Percentiles rank a stretch among this genome's conserved stretches.
Conservation (phyloP, 2,113 vertebrate species). For the Verasper variegatus region DNA sequence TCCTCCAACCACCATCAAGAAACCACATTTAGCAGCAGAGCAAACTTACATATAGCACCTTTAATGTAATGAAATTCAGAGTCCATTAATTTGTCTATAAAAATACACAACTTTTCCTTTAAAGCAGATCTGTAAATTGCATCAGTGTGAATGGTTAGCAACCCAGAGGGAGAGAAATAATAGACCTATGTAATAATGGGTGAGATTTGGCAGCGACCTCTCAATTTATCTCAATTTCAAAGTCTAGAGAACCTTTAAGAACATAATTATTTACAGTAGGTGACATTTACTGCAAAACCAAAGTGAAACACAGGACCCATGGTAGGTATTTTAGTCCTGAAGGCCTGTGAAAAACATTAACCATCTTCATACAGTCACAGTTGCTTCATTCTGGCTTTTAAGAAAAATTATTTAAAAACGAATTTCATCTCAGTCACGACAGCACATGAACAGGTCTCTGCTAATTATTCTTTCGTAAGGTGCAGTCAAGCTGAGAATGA, state of each 20-base stretch:
- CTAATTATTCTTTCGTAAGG: conserved; percentile 17
- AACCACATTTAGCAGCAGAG: not conserved
- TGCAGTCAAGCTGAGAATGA: conserved; percentile 10
- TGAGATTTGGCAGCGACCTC: conserved; percentile 50
- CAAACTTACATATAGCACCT: not conserved
- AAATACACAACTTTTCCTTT: conserved; percentile 45
- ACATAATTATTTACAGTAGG: conserved; percentile 52
- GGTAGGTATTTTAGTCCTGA: conserved; percentile 8
- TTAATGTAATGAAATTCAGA: conserved; percentile 46
- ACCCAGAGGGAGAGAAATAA: conserved; percentile 50
- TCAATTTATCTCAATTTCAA: conserved; percentile 58
- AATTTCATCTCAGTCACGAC: not conserved
- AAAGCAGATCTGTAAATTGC: conserved; percentile 50
- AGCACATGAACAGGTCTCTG: not conserved
- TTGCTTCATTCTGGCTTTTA: conserved; percentile 10
- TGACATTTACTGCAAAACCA: conserved; percentile 51
- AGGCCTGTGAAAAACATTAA: conserved; percentile 6
- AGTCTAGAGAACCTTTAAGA: conserved; percentile 50
- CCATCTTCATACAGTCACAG: not conserved
- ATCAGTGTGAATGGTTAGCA: conserved; percentile 31
- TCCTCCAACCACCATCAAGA: not conserved
- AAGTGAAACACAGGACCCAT: conserved; percentile 40
- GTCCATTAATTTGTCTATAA: conserved; percentile 37
- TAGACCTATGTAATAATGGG: conserved; percentile 46
- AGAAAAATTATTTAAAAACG: not conserved